Evolutionary conservation across 2,113 vertebrate species (phyloP).

Genomic region (Cavia porcellus): DNA sequence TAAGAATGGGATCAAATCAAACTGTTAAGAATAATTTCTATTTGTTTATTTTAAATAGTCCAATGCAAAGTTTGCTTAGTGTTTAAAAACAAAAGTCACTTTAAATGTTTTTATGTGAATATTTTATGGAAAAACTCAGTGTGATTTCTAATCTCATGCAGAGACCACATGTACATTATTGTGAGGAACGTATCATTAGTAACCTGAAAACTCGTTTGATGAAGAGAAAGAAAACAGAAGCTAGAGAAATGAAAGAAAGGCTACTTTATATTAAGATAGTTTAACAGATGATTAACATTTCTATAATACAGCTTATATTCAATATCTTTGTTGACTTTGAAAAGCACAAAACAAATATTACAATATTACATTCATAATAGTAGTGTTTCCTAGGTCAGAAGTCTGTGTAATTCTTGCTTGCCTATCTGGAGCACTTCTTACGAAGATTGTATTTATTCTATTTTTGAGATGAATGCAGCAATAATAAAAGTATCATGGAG

Average conservation of each 20-base stretch:
- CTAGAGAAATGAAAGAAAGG: not conserved
- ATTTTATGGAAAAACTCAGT: not conserved
- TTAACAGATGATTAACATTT: slow-evolving; percentile 65
- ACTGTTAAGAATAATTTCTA: not conserved
- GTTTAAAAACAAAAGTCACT: not conserved
- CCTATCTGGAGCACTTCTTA: slow-evolving; percentile 59
- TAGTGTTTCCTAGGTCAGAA: slow-evolving; percentile 46
- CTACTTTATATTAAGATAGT: not conserved
- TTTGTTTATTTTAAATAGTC: not conserved
- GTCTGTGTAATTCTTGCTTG: slow-evolving; percentile 6
- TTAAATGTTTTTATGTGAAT: not conserved
- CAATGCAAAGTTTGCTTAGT: not conserved
- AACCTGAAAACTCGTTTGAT: not conserved
- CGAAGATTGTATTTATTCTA: slow-evolving; percentile 71
- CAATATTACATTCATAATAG: slow-evolving; percentile 49
- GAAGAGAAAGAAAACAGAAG: not conserved
- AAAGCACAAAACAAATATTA: slow-evolving; percentile 48
- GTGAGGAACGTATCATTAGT: not conserved
- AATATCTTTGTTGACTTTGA: slow-evolving; percentile 42
- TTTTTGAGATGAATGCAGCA: slow-evolving; percentile 68
- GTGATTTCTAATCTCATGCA: not conserved
- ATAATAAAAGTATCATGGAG: slow-evolving; percentile 68
- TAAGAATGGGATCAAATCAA: not conserved
- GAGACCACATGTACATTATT: not conserved
- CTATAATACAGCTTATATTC: not conserved